phyloP scores from a whole-genome alignment of 2,888 invertebrate species.

The Oscheius sp. region DNA sequence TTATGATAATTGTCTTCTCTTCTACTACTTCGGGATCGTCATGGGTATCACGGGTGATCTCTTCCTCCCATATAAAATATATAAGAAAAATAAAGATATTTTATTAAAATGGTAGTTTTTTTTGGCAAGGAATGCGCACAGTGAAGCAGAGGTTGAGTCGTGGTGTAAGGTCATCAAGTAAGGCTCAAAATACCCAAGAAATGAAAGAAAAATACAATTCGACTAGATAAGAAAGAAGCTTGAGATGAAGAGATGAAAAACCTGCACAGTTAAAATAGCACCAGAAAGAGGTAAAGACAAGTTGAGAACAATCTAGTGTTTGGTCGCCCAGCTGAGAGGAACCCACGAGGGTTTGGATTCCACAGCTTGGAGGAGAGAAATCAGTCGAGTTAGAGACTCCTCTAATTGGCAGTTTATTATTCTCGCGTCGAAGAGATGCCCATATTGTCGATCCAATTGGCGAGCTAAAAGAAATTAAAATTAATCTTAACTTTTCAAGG shows the following conservation, averaged over 20 bases:
- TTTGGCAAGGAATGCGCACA: not conserved
- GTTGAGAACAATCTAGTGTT: not conserved
- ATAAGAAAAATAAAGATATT: not conserved
- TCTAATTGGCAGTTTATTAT: constrained; percentile 91
- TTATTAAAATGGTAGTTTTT: not conserved
- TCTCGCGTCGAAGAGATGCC: constrained; percentile 90
- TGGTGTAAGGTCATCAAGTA: constrained; percentile 4
- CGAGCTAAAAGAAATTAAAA: constrained; percentile 22
- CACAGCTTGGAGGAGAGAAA: constrained; percentile 82
- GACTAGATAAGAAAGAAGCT: not conserved
- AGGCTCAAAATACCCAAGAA: constrained; percentile 20
- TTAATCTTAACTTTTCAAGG: no score
- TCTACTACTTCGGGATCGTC: not conserved
- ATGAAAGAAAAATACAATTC: not conserved
- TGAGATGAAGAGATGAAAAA: not conserved
- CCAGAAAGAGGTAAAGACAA: not conserved
- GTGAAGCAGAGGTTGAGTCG: not conserved
- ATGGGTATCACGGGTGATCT: constrained; percentile 28
- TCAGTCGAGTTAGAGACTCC: constrained; percentile 84
- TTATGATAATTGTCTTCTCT: not conserved
- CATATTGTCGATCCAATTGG: constrained; percentile 88
- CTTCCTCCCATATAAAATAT: not conserved
- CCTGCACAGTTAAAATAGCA: not conserved
- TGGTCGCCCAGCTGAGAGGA: constrained; percentile 82
- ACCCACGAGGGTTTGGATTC: constrained; percentile 95